phyloP scores from a whole-genome alignment of 2,113 vertebrate species.

The Myrmophylax atrothorax region DNA sequence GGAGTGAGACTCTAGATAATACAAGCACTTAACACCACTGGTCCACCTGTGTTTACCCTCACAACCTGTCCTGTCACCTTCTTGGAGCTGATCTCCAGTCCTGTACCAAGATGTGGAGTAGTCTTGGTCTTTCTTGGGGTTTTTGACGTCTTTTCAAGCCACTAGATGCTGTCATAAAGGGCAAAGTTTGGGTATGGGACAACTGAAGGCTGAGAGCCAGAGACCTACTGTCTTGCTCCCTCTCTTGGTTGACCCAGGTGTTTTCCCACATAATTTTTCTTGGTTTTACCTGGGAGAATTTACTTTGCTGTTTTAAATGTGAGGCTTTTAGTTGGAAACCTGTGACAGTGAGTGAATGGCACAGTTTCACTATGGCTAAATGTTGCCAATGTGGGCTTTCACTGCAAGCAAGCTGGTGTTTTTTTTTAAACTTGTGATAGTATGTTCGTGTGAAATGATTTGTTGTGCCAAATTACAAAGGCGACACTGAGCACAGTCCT shows the following conservation, averaged over 20 bases:
- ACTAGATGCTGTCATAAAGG: not conserved
- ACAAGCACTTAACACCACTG: accelerated
- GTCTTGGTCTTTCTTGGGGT: not conserved
- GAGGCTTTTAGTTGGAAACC: not conserved
- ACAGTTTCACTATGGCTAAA: not conserved
- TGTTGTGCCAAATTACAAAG: not conserved
- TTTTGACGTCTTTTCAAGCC: not conserved
- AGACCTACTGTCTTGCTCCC: not conserved
- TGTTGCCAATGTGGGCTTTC: not conserved
- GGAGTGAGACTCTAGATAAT: not conserved
- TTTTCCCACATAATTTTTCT: not conserved
- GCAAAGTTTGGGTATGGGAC: not conserved
- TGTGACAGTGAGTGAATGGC: not conserved
- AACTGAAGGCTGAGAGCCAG: not conserved
- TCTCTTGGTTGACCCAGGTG: not conserved
- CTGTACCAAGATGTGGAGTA: not conserved
- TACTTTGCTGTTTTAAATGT: not conserved
- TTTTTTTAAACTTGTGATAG: not conserved
- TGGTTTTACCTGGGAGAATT: not conserved
- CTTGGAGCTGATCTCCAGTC: not conserved
- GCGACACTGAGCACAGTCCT: not conserved
- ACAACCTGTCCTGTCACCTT: not conserved
- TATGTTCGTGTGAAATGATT: not conserved
- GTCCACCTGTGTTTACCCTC: not conserved
- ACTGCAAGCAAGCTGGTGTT: not conserved